These are phyloP conservation scores for Spilogale gracilis DNA, from an alignment of 2,113 vertebrate genomes.

Conservation along the genomic window DNA sequence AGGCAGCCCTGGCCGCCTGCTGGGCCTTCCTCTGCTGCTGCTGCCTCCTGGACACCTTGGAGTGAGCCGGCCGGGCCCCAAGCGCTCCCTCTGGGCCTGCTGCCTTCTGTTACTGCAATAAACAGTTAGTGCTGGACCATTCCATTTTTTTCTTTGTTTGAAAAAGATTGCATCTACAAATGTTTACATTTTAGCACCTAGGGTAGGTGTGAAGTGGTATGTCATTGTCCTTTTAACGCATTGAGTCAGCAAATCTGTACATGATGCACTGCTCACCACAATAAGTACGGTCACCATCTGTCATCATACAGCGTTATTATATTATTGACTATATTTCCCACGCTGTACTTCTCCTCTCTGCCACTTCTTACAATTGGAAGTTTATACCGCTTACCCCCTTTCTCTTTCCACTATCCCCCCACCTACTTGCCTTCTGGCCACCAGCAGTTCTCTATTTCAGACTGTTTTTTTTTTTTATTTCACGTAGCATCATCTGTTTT, in stretches of 20 bases:
- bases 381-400: background rate
- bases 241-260: background rate
- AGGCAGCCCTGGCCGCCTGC: constrained; percentile 69
- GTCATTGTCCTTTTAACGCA: background rate
- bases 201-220: constrained; percentile 24
- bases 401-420: background rate
- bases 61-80: constrained; percentile 65
- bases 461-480: background rate
- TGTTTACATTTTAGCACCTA: constrained; percentile 38
- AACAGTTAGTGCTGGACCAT: constrained; percentile 56
- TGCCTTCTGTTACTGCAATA: constrained; percentile 56
- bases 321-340: background rate
- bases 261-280: background rate
- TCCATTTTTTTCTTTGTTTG: constrained; percentile 52
- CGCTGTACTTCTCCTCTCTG: background rate
- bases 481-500: background rate
- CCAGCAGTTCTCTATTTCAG: background rate
- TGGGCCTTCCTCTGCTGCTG: constrained; percentile 81
- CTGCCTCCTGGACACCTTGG: constrained; percentile 76
- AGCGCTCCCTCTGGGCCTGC: background rate
- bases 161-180: background rate
- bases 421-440: background rate
- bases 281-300: background rate
- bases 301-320: background rate
- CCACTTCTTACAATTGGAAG: background rate